Conservation (phyloP, 2,113 vertebrate genomes). For the Delphinapterus leucas region DNA sequence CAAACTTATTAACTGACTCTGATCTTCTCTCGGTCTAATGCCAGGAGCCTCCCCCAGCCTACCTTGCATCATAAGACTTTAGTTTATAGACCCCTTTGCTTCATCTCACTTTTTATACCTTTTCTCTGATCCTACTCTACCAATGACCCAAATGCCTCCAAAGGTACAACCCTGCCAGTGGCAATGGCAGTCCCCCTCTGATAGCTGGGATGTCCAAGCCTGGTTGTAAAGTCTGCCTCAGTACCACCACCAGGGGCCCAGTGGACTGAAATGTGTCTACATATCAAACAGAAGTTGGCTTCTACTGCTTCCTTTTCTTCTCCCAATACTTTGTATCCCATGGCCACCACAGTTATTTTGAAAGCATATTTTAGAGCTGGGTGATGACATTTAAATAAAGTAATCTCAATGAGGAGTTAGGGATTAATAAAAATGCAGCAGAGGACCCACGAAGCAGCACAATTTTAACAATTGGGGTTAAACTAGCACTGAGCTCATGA, state of each 20-base stretch:
- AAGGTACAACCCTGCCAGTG: conserved; percentile 73
- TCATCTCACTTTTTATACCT: conserved; percentile 73
- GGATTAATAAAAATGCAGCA: conserved; percentile 73
- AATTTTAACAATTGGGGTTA: conserved; percentile 56
- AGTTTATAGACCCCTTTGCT: conserved; percentile 74
- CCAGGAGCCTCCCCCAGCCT: conserved; percentile 72
- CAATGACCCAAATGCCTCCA: conserved; percentile 75
- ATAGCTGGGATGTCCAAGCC: conserved; percentile 68
- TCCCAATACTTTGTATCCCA: conserved; percentile 69
- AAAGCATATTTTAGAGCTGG: conserved; percentile 74
- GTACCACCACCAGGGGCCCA: conserved; percentile 69
- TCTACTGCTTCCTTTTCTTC: conserved; percentile 65
- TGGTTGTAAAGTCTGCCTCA: conserved; percentile 68
- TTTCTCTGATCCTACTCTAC: conserved; percentile 76
- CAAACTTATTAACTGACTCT: conserved; percentile 79
- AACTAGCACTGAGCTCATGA: conserved; percentile 42
- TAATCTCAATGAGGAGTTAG: conserved; percentile 75
- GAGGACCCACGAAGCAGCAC: conserved; percentile 60
- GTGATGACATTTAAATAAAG: conserved; percentile 79
- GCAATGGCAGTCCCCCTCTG: conserved; percentile 66
- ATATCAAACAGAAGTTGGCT: conserved; percentile 73
- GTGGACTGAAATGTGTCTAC: conserved; percentile 64
- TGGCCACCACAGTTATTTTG: conserved; percentile 73
- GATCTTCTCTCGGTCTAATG: conserved; percentile 75
- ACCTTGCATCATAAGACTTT: conserved; percentile 77